Percentiles rank a stretch among this genome's conserved stretches.
phyloP scores from a whole-genome alignment of 2,797 vertebrate genomes.

The Myotis findleyi region DNA sequence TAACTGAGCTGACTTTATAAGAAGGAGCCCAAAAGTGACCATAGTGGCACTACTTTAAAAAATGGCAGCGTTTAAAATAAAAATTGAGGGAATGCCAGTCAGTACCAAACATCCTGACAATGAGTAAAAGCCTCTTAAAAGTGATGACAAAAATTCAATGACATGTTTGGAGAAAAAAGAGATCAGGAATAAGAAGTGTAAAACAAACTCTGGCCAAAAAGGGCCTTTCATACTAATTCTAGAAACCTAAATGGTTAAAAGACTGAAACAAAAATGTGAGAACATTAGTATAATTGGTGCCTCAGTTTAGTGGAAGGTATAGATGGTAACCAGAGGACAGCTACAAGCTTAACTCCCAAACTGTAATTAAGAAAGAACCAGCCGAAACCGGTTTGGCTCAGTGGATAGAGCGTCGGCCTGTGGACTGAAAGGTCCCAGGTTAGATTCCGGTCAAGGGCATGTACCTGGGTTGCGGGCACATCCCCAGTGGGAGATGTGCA shows the following conservation, averaged over 20 bases:
- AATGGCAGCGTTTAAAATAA: background rate
- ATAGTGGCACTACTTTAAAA: background rate
- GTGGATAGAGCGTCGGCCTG: no score
- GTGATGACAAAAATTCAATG: background rate
- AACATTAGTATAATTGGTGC: background rate
- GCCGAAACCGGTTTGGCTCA: no score
- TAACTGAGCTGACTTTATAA: background rate
- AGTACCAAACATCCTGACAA: background rate
- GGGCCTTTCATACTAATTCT: background rate
- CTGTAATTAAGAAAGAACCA: background rate
- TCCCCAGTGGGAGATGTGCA: no score
- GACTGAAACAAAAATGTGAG: background rate
- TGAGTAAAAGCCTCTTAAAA: background rate
- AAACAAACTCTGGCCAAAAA: constrained; percentile 23
- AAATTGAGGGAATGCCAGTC: background rate
- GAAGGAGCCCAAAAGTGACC: background rate
- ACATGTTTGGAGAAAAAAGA: background rate
- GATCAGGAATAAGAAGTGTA: background rate
- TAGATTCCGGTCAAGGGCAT: no score
- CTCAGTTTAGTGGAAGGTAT: background rate
- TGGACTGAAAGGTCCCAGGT: no score
- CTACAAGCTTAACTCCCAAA: background rate
- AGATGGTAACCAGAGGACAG: background rate
- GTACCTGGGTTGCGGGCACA: no score
- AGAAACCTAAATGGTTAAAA: constrained; percentile 15